These are phyloP conservation scores for Alcis repandata DNA, from an alignment of 2,888 invertebrate genomes.

Conservation along the genomic window DNA sequence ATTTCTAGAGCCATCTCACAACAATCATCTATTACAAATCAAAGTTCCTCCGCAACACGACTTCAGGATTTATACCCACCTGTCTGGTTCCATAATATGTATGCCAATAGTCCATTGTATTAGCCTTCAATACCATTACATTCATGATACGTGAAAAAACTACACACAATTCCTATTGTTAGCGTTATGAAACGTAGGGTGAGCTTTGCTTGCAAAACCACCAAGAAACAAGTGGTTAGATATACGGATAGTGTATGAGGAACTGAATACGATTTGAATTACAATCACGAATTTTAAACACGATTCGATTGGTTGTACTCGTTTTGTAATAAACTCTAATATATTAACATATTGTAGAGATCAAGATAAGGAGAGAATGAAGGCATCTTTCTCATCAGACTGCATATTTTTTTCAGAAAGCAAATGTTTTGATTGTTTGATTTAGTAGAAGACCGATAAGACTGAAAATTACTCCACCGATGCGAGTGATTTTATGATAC, in stretches of 20 bases:
- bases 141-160: conserved; percentile 33
- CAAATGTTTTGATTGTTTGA: no score
- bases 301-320: not conserved
- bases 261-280: conserved; percentile 23
- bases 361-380: no score
- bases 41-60: conserved; percentile 14
- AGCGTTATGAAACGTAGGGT: conserved; percentile 30
- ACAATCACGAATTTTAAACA: conserved; percentile 6
- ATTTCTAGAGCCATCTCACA: conserved; percentile 11
- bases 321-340: not conserved
- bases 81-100: conserved; percentile 25
- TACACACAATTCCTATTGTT: conserved; percentile 39
- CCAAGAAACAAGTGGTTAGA: conserved; percentile 24
- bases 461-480: no score
- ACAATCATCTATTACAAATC: conserved; percentile 7
- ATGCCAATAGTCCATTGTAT: conserved; percentile 38
- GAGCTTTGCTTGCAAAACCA: conserved; percentile 34
- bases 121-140: conserved; percentile 33
- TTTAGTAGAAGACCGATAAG: no score
- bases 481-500: not conserved
- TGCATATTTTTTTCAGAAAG: no score
- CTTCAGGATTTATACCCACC: conserved; percentile 20
- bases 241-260: conserved; percentile 8
- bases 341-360: no score
- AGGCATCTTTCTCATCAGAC: no score